Base-by-base conservation (phyloP, 1,140 invertebrate species). In the Spodoptera litura region DNA sequence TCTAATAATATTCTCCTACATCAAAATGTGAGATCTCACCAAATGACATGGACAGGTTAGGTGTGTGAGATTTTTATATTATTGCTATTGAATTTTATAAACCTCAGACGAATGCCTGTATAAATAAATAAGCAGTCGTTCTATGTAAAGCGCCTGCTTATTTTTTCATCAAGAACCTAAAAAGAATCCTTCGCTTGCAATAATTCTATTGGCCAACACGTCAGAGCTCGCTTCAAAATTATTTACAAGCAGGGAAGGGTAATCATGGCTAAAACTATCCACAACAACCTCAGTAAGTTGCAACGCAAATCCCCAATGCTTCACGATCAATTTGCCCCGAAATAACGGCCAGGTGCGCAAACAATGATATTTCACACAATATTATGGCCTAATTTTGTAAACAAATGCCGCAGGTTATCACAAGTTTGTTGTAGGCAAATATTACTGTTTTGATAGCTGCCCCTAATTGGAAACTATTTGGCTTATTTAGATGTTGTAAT, bases 331-430 rank as follows among this genome's bases (percentile, higher is more conserved):
- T 73, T 73, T 59, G 27, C 56, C 44, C 35, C 53, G 38, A 15
- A 73, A 59, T 56, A 73, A 35, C 51, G 15, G 38, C 49, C 71
- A 73, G 38, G 56, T 73, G 71, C 25, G 55, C 56, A 44, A 58
- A 73, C 71, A 58, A 27, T 53, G 71, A 59, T 73, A 73, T 73
- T 73, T 73, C 71, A 59, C 35, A 73, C 38, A 56, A 59, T 73
- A 59, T 59, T 73, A 59, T 51, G 56, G 55, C n/a, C 55, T 73
- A 44, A 73, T 73, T 72, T 73, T 38, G 55, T 27, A 73, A 49
- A 73, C 56, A 61, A 58, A 73, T 49, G 53, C 53, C 55, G 13
- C 35, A 10, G 53, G 31, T 61, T 73, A 73, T 52, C 52, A 52
- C 20, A 51, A 70, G 49, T 44, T 64, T 44, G 61, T 44, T 44